Evolutionary conservation across 2,888 invertebrate genomes (phyloP).

Genomic region (Pollenia griseotomentosa): DNA sequence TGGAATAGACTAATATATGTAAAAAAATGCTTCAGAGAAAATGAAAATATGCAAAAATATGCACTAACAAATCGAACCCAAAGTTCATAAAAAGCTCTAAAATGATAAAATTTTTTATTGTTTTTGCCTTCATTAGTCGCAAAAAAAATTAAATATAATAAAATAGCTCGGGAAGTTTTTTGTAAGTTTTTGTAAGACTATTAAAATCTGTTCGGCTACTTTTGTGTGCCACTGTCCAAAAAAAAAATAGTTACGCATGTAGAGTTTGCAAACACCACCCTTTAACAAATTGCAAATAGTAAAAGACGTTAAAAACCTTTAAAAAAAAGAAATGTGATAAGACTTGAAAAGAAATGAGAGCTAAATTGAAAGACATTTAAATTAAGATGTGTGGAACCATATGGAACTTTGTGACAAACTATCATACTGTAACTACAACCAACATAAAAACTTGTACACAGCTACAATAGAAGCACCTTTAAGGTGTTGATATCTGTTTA

Average conservation of each 20-base stretch:
- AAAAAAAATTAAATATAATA: too few relatives aligned
- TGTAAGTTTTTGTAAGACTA: too few relatives aligned
- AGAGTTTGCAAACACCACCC: constrained; percentile 53
- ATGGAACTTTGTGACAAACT: constrained; percentile 60
- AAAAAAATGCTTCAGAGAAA: too few relatives aligned
- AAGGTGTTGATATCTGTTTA: constrained; percentile 67
- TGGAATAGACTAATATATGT: too few relatives aligned
- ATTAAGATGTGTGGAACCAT: constrained; percentile 63
- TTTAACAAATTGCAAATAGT: constrained; percentile 40
- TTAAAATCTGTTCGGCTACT: background rate
- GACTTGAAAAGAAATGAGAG: constrained; percentile 40
- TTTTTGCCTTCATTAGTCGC: too few relatives aligned
- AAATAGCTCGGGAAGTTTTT: too few relatives aligned
- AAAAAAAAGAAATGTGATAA: constrained; percentile 66
- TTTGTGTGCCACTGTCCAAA: constrained; percentile 24
- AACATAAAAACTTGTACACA: background rate
- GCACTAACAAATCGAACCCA: too few relatives aligned
- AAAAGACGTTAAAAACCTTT: constrained; percentile 39
- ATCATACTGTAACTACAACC: constrained; percentile 31
- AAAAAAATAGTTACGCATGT: constrained; percentile 47
- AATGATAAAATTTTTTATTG: too few relatives aligned
- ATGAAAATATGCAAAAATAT: too few relatives aligned
- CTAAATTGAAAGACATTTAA: constrained; percentile 57
- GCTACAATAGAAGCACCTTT: constrained; percentile 34
- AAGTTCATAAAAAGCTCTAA: too few relatives aligned